Evolutionary conservation across 2,113 vertebrate genomes (phyloP).

Genomic region (Ellobius talpinus): DNA sequence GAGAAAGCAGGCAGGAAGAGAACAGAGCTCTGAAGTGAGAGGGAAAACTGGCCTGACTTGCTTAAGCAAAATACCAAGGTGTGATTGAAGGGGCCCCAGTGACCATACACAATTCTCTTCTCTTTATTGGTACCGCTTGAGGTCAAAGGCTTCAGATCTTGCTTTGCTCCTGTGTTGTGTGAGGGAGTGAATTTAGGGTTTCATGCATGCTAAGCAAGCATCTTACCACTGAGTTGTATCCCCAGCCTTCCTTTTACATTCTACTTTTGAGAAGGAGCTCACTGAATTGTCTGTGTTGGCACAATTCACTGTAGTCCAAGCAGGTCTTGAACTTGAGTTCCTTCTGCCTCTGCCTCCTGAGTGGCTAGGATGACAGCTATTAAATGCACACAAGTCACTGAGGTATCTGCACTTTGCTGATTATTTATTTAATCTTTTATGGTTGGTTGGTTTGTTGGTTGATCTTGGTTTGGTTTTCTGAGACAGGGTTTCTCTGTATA

Average conservation of each 20-base stretch:
- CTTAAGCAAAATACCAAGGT: constrained; percentile 60
- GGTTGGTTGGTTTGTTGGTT: neutral
- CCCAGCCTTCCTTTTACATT: neutral
- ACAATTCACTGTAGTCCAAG: neutral
- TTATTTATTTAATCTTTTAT: neutral
- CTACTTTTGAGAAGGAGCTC: neutral
- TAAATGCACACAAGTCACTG: neutral
- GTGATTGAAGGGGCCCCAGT: constrained; percentile 61
- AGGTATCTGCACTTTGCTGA: neutral
- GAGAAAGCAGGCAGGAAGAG: constrained; percentile 23
- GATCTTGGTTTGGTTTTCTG: neutral
- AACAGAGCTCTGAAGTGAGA: neutral
- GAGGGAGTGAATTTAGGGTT: neutral
- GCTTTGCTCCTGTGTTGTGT: neutral
- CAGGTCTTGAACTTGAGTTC: neutral
- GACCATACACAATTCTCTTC: constrained; percentile 13
- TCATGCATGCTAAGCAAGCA: neutral
- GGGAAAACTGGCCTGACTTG: constrained; percentile 63
- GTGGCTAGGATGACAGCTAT: neutral
- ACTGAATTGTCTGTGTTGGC: neutral
- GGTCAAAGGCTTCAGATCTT: neutral
- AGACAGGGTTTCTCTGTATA: neutral
- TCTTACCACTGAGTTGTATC: neutral
- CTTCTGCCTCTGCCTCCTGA: neutral
- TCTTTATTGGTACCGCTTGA: neutral